Percentiles rank a stretch among this genome's conserved stretches.
phyloP scores from a whole-genome alignment of 2,113 vertebrate genomes.

The Uropsilus gracilis region DNA sequence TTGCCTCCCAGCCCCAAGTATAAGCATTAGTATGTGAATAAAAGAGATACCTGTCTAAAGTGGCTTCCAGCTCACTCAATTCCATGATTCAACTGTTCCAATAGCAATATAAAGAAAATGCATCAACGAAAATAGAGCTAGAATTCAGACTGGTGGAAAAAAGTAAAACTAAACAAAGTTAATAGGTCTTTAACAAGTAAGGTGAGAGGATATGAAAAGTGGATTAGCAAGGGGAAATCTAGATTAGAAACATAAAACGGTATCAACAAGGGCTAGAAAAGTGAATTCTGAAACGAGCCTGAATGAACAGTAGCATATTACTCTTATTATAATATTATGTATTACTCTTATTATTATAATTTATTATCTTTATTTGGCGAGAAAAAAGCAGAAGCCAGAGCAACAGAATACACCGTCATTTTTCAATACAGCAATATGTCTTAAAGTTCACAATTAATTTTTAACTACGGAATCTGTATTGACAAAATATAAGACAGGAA shows the following conservation, averaged over 20 bases:
- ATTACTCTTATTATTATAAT: too few relatives aligned
- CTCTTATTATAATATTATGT: too few relatives aligned
- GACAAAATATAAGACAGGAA: not conserved
- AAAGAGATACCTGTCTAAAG: not conserved
- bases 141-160: not conserved
- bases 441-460: not conserved
- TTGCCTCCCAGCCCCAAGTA: not conserved
- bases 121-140: not conserved
- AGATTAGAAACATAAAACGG: not conserved
- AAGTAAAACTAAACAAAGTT: not conserved
- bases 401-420: not conserved
- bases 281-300: not conserved
- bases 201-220: not conserved
- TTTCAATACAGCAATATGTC: not conserved
- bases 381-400: not conserved
- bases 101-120: not conserved
- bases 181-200: not conserved
- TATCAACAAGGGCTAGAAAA: not conserved
- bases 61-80: not conserved
- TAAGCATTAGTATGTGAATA: not conserved
- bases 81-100: not conserved
- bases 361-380: not conserved
- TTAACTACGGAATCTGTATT: not conserved
- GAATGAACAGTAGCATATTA: not conserved
- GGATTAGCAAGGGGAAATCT: not conserved